Evolutionary conservation across 2,888 invertebrate genomes (phyloP), one percentile per base, ranked within the genome.

Genomic region (Troides helena): DNA sequence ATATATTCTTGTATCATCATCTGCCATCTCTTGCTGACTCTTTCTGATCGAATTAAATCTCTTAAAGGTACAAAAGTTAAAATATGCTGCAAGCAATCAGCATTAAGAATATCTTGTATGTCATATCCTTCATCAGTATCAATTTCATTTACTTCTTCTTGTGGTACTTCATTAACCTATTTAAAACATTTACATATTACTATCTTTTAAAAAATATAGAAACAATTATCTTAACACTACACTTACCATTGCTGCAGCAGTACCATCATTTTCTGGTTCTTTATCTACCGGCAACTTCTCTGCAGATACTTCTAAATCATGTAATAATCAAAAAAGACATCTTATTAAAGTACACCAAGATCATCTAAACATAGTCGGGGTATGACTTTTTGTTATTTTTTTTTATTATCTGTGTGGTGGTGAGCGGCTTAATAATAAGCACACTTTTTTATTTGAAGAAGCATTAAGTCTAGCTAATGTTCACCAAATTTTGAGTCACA

Each of bases 21-120:
- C 72, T 89, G 90, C 94, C 94, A 94, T 59, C 87, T 82, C 81
- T 93, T 94, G 74, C 94, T 94, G 70, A 94, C 94, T 80, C 93
- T 84, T 78, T 94, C 94, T n/a, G 93, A 91, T 71, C 88, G 82
- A 36, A 94, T 89, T 71, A 94, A 84, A 75, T 94, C 93, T 71
- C 84, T 82, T 53, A 94, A 86, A 21, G 94, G 90, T 63, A 94
- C 79, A 74, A 89, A 93, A 6, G 84, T 79, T 73, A 94, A 87
- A 68, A 94, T 87, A 65, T 94, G 92, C 63, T 86, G 84, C 62
- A 94, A 80, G 74, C 94, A 94, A 80, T 94, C 94, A 56, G 89
- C 87, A 74, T 94, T 94, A 67, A 94, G 83, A 71, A 91, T 81
- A 75, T 93, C 89, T 73, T 94, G 82, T 71, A 92, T 86, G 50